Conservation (phyloP, 2,888 invertebrate genomes). For the Drosophila mercatorum region DNA sequence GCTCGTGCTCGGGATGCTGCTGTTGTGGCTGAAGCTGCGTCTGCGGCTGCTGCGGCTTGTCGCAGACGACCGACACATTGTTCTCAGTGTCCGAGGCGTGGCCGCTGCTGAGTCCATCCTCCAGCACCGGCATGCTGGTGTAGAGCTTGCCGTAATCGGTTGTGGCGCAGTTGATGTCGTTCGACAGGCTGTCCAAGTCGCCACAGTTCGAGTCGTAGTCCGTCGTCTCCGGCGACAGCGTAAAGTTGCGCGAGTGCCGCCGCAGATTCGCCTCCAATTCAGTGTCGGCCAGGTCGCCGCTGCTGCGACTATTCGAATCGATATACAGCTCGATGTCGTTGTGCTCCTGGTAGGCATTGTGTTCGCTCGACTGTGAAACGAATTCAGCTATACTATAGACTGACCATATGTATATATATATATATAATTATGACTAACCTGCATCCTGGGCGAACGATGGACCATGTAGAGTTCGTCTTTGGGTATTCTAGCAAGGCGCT, state of each 20-base stretch:
- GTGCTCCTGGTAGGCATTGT: constrained; percentile 80
- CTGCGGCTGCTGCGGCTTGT: constrained; percentile 57
- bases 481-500: constrained; percentile 84
- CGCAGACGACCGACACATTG: constrained; percentile 85
- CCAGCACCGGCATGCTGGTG: constrained; percentile 95
- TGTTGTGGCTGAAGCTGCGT: constrained; percentile 43
- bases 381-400: background rate
- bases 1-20: constrained; percentile 52
- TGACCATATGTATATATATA: no score
- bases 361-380: constrained; percentile 56
- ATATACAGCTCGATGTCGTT: constrained; percentile 84
- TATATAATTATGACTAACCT: constrained; percentile 56
- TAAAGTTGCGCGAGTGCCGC: constrained; percentile 91
- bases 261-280: constrained; percentile 83
- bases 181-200: constrained; percentile 90
- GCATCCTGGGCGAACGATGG: constrained; percentile 82
- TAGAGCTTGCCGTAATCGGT: constrained; percentile 88
- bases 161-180: constrained; percentile 83
- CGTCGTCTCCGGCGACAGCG: constrained; percentile 96
- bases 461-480: constrained; percentile 83
- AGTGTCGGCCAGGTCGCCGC: constrained; percentile 83
- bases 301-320: constrained; percentile 84
- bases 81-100: constrained; percentile 97
- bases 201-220: constrained; percentile 94
- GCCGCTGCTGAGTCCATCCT: constrained; percentile 97